Evolutionary conservation across 2,797 vertebrate genomes (phyloP).

Genomic region (Brachyalestes nurse): DNA sequence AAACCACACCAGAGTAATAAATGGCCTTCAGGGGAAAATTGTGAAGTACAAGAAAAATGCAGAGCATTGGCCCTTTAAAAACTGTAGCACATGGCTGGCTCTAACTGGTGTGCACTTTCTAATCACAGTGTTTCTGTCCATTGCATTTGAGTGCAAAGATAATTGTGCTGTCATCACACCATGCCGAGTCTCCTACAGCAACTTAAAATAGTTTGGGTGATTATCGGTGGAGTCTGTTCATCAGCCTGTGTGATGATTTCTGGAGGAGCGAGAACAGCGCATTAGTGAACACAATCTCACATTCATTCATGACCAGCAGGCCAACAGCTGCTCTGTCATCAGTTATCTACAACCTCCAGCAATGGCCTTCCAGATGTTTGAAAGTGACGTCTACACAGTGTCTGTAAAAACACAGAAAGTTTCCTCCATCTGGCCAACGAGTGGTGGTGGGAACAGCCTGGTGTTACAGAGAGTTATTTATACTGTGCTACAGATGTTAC

Average conservation of each 20-base stretch:
- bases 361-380: constrained; percentile 30
- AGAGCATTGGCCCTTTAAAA: too few relatives aligned
- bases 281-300: constrained; percentile 8
- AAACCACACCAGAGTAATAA: too few relatives aligned
- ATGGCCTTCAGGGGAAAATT: too few relatives aligned
- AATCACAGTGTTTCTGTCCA: neutral
- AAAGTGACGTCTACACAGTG: neutral
- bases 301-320: constrained; percentile 21
- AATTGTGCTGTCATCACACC: neutral
- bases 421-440: constrained; percentile 2
- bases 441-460: neutral
- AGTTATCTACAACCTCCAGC: constrained; percentile 35
- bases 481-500: constrained; percentile 4
- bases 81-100: too few relatives aligned
- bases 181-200: neutral
- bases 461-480: constrained; percentile 6
- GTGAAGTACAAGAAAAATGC: too few relatives aligned
- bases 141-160: neutral
- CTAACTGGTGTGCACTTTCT: neutral
- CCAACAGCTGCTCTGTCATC: constrained; percentile 38
- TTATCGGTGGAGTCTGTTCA: neutral
- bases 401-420: constrained; percentile 10
- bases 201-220: neutral
- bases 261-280: constrained; percentile 18
- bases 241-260: neutral